Conservation (phyloP, 2,888 invertebrate genomes). For the Bellardia pandia region DNA sequence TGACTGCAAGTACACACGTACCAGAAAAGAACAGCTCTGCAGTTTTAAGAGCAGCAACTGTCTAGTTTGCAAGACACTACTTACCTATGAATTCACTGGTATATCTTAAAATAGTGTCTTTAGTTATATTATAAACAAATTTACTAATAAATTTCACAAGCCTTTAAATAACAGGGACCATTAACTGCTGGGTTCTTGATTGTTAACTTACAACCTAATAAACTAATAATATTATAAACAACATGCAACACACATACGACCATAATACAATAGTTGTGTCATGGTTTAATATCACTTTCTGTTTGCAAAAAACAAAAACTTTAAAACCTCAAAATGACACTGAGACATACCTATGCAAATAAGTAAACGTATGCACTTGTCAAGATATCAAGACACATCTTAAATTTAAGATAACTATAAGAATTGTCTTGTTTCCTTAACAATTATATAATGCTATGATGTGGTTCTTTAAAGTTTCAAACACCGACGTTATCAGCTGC, state of each 20-base stretch:
- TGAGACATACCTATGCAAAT: not conserved
- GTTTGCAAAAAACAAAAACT: not conserved
- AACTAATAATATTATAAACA: no score
- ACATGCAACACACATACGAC: constrained; percentile 1
- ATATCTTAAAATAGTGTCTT: no score
- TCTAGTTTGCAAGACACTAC: no score
- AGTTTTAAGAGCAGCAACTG: not conserved
- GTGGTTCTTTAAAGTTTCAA: no score
- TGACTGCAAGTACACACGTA: not conserved
- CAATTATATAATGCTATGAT: no score
- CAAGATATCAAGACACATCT: not conserved
- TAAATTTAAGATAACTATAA: not conserved
- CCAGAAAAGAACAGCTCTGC: not conserved
- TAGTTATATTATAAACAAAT: no score
- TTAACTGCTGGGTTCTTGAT: no score
- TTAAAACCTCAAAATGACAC: not conserved
- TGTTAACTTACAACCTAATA: not conserved
- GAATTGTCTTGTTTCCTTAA: not conserved
- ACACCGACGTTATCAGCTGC: not conserved
- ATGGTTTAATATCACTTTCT: constrained; percentile 46
- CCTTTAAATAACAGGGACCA: no score
- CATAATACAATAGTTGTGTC: constrained; percentile 31
- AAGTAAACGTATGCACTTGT: not conserved
- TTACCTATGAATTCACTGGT: no score
- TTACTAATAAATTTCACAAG: no score